A percentile compares a stretch with the other conserved stretches of the same genome.
These are phyloP conservation scores for Chionoecetes opilio DNA, from an alignment of 1,140 invertebrate species.

Conservation along the genomic window DNA sequence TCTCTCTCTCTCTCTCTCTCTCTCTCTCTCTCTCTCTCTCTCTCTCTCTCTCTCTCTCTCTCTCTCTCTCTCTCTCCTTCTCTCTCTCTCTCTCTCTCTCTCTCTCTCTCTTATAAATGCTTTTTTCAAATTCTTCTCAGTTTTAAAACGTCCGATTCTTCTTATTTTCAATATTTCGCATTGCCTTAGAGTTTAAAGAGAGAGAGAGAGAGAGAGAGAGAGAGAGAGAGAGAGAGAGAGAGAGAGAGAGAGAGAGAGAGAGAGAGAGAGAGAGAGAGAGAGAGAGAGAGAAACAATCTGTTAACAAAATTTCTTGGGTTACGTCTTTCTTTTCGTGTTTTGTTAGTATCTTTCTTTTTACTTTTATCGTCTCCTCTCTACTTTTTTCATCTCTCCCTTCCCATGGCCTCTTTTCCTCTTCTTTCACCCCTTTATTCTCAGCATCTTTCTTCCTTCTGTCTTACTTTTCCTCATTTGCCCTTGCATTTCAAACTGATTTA, in stretches of 20 bases:
- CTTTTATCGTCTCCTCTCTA: background rate
- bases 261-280: background rate
- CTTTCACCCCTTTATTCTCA: too few relatives aligned
- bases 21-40: constrained; percentile 27
- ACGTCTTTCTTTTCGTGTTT: background rate
- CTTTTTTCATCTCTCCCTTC: background rate
- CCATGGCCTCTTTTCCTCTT: too few relatives aligned
- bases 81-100: constrained; percentile 8
- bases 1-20: constrained; percentile 27
- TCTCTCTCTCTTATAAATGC: background rate
- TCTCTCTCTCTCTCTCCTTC: background rate
- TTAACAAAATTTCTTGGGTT: background rate
- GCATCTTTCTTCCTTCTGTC: too few relatives aligned
- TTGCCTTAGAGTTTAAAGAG: background rate
- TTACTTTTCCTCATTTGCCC: too few relatives aligned
- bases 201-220: constrained; percentile 8
- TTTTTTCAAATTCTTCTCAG: background rate
- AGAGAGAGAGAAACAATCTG: too few relatives aligned
- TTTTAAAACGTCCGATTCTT: background rate
- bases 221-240: constrained; percentile 8
- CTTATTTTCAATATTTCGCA: too few relatives aligned
- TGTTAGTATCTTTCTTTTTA: background rate
- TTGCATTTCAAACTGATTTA: background rate
- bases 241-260: constrained; percentile 8
- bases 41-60: background rate